Percentiles rank a stretch among this genome's conserved stretches.
These are phyloP conservation scores for Diceros bicornis DNA, from an alignment of 2,797 vertebrate genomes.

Conservation along the genomic window DNA sequence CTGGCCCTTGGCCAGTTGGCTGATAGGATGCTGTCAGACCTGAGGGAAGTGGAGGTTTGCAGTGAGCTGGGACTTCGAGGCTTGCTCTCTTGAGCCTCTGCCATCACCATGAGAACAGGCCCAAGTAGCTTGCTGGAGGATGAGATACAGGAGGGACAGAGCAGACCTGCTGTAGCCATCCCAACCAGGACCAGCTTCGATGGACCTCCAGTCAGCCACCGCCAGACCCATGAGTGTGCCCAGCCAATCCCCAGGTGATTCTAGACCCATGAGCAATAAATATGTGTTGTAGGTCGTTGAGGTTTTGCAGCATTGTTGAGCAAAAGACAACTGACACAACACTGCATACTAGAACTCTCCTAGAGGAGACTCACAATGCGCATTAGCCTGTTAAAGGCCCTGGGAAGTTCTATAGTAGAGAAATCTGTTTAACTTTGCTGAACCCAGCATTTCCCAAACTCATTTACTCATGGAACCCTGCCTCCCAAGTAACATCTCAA, in stretches of 20 bases:
- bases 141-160: neutral
- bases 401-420: neutral
- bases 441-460: slow-evolving; percentile 52
- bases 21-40: neutral
- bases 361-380: neutral
- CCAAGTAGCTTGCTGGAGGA: neutral
- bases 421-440: slow-evolving; percentile 29
- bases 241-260: neutral
- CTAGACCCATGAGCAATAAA: neutral
- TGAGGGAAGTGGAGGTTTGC: neutral
- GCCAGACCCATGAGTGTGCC: neutral
- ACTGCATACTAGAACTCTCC: neutral
- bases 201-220: neutral
- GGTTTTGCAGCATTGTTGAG: slow-evolving; percentile 4
- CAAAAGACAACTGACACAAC: slow-evolving; percentile 37
- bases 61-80: neutral
- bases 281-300: neutral
- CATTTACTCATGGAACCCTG: neutral
- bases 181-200: neutral
- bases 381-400: slow-evolving; percentile 28
- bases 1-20: neutral
- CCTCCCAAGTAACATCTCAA: neutral
- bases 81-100: neutral
- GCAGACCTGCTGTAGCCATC: neutral
- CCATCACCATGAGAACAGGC: neutral